Evolutionary conservation across 2,113 vertebrate species (phyloP), one percentile per base, ranked within the genome.

Genomic region (Poeciliopsis prolifica): DNA sequence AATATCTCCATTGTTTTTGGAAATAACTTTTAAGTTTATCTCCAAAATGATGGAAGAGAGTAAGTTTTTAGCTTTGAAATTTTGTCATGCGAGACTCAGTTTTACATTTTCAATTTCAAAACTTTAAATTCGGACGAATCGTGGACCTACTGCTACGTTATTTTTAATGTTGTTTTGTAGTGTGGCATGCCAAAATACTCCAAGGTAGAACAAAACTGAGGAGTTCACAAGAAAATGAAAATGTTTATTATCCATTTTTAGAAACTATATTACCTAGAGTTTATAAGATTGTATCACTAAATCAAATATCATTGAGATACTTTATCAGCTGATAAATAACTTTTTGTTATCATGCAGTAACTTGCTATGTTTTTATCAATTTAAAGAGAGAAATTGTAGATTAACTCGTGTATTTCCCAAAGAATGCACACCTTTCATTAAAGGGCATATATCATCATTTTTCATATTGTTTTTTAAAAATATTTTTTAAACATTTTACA

Each of bases 101-200:
- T 78, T 65, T 28, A 28, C 65, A 15, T 67, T 26, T 28, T 42
- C 6, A 14, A 74, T 51, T 67, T 75, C 67, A 37, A 79, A 65
- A 28, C 26, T 14, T 72, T n/a, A 61, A 61, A 61, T 26, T 26
- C 1, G 15, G 44, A 73, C 65, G 58, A 65, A 44, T 67, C 69
- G 14, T 79, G 72, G 76, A 77, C 76, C 73, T 74, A 65, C 31
- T 73, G 70, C 44, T 68, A 37, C 68, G 54, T 83, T 61, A 67
- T 87, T 85, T 80, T 84, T 79, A 84, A 79, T 22, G 54, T 78
- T 44, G n/a, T 79, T 85, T 79, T 79, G 70, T 71, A 63, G 82
- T 70, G 65, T 87, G 87, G 87, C 78, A 87, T 86, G 87, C 75
- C 76, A 85, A 84, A 81, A 88, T 82, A 72, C 61, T 79, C 31